These are phyloP conservation scores for Harpalus rubripes DNA, from an alignment of 2,888 invertebrate species.

Conservation along the genomic window DNA sequence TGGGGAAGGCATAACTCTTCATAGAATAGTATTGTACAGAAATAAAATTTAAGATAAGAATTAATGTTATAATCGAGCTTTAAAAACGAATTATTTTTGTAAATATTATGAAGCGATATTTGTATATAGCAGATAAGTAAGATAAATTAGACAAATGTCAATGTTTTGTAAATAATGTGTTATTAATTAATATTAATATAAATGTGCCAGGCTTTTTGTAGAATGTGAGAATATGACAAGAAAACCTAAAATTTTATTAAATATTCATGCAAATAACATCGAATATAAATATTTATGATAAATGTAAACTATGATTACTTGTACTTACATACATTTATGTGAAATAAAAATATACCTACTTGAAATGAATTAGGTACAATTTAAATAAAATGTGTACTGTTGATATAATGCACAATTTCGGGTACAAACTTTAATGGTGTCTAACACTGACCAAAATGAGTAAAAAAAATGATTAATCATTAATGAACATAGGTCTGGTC, in stretches of 20 bases:
- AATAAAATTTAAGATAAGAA: slow-evolving; percentile 40
- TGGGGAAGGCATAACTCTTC: slow-evolving; percentile 63
- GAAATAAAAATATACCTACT: slow-evolving; percentile 37
- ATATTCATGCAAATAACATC: slow-evolving; percentile 9
- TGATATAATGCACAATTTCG: too few species aligned
- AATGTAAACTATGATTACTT: slow-evolving; percentile 24
- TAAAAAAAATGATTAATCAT: too few species aligned
- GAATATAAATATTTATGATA: slow-evolving; percentile 30
- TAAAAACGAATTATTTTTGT: slow-evolving; percentile 61
- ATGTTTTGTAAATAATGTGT: slow-evolving; percentile 30
- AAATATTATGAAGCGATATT: slow-evolving; percentile 42
- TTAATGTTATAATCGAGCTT: slow-evolving; percentile 53
- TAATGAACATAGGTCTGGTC: too few species aligned
- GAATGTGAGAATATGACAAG: background rate
- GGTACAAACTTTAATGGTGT: too few species aligned
- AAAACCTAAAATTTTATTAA: background rate
- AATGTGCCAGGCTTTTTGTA: slow-evolving; percentile 30
- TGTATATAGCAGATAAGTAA: slow-evolving; percentile 14
- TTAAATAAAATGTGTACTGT: too few species aligned
- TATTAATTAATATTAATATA: slow-evolving; percentile 13
- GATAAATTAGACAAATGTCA: background rate
- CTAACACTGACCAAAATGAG: too few species aligned
- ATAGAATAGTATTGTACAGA: slow-evolving; percentile 45
- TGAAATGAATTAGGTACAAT: background rate
- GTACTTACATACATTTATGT: slow-evolving; percentile 35